Conservation (phyloP, 1,140 invertebrate genomes). For the Trichomalopsis sarcophagae region DNA sequence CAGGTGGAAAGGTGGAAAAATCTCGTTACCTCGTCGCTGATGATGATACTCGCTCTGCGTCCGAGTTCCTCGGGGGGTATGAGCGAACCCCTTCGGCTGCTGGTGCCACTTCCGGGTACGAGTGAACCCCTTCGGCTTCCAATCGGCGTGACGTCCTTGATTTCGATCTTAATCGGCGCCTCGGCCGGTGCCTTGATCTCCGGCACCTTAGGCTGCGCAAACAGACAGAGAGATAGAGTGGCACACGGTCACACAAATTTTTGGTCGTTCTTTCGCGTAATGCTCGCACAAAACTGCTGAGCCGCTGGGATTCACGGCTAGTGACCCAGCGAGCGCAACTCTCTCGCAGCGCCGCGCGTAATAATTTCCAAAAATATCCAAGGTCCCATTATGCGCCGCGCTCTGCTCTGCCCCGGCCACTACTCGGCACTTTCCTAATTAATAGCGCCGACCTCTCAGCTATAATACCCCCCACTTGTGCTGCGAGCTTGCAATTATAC, state of each 20-base stretch:
- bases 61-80: constrained; percentile 90
- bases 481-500: background rate
- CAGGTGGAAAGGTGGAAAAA: background rate
- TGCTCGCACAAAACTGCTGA: constrained; percentile 11
- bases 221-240: background rate
- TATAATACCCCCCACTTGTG: background rate
- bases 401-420: background rate
- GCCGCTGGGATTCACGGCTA: constrained; percentile 42
- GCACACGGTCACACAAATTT: background rate
- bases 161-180: constrained; percentile 87
- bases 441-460: background rate
- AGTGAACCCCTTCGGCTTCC: constrained; percentile 84
- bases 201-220: constrained; percentile 68
- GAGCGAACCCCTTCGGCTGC: constrained; percentile 87
- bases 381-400: constrained; percentile 45
- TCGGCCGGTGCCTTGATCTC: constrained; percentile 84
- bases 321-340: constrained; percentile 40
- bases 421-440: constrained; percentile 3
- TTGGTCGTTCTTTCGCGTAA: background rate
- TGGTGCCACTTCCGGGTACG: constrained; percentile 81
- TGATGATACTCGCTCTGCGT: constrained; percentile 89
- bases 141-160: constrained; percentile 83
- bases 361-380: constrained; percentile 54
- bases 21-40: constrained; percentile 91
- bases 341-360: constrained; percentile 7